phyloP scores from a whole-genome alignment of 2,113 vertebrate species.

The Stigmatopora nigra region DNA sequence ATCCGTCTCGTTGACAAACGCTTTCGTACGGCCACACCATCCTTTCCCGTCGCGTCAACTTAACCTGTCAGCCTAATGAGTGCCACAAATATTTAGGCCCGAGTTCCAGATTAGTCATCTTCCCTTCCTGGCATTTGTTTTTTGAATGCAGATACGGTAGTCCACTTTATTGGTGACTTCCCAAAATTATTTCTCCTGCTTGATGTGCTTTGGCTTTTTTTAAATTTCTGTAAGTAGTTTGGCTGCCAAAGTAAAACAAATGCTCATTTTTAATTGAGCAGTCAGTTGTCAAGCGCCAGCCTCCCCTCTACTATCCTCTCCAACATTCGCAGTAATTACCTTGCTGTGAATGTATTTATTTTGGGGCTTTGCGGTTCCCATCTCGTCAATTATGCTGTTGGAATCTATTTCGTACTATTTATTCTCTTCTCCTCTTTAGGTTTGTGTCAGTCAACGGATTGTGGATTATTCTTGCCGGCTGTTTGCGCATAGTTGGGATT shows the following conservation, averaged over 20 bases:
- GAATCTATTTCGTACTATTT: constrained; percentile 40
- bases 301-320: constrained; percentile 8
- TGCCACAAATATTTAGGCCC: not conserved
- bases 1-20: constrained; percentile 12
- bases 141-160: not conserved
- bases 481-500: constrained; percentile 39
- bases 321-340: constrained; percentile 47
- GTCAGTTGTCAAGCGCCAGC: not conserved
- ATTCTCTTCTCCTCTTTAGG: constrained; percentile 45
- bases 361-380: constrained; percentile 35
- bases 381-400: constrained; percentile 46
- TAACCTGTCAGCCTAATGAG: constrained; percentile 3
- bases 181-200: not conserved
- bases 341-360: constrained; percentile 26
- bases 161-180: no score
- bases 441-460: constrained; percentile 56
- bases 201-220: not conserved
- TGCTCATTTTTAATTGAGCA: constrained; percentile 4
- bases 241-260: constrained; percentile 4
- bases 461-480: constrained; percentile 49
- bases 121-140: not conserved
- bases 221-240: not conserved
- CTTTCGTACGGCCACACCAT: not conserved
- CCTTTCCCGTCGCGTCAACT: not conserved
- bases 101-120: not conserved